Conservation (phyloP, 1,140 invertebrate genomes). For the Aphelenchoides fujianensis region DNA sequence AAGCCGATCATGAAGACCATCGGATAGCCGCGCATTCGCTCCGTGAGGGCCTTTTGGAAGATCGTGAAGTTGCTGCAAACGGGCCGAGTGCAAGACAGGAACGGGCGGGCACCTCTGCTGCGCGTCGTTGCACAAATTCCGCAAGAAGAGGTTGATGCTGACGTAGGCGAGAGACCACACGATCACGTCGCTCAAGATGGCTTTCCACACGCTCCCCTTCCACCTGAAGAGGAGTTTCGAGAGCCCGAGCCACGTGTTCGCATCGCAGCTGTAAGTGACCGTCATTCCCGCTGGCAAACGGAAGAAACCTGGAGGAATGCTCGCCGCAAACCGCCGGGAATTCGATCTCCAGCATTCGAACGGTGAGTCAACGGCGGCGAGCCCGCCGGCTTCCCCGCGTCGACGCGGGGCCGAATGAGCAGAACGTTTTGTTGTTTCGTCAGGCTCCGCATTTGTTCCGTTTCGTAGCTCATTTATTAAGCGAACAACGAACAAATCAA, state of each 20-base stretch:
- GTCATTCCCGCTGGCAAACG: neutral
- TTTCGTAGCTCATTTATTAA: no score
- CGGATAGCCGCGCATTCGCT: neutral
- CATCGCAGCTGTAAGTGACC: neutral
- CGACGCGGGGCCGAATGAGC: no score
- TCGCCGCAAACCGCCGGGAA: no score
- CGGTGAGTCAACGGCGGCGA: no score
- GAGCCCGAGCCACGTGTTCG: neutral
- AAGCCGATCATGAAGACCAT: constrained; percentile 20
- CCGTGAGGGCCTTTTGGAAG: neutral
- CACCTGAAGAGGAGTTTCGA: neutral
- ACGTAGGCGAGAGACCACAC: neutral
- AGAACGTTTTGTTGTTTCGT: no score
- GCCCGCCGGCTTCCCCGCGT: no score
- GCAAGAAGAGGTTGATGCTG: neutral
- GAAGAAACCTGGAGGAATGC: no score
- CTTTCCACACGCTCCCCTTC: constrained; percentile 7
- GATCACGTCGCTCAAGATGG: neutral
- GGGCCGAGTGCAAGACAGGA: neutral
- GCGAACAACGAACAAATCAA: no score
- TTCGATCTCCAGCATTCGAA: no score
- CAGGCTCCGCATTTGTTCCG: no score
- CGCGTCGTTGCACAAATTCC: neutral
- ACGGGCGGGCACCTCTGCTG: neutral
- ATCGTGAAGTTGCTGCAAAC: neutral